Evolutionary conservation across 1,140 invertebrate genomes (phyloP).

Genomic region (Pectinophora gossypiella): DNA sequence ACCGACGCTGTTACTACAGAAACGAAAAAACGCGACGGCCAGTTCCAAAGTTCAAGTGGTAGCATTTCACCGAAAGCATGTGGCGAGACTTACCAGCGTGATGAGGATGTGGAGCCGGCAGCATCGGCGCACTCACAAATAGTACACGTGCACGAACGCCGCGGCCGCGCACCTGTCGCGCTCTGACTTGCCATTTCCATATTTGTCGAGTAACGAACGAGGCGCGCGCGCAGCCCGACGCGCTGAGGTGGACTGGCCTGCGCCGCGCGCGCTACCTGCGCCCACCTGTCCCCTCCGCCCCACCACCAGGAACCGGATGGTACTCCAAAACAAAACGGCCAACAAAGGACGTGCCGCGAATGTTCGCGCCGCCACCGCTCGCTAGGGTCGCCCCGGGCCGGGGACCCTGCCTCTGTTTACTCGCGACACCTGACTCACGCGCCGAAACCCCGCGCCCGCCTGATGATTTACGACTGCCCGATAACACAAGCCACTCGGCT

Average conservation of each 20-base stretch:
- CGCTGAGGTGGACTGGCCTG: slow-evolving; percentile 59
- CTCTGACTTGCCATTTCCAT: slow-evolving; percentile 65
- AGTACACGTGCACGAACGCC: slow-evolving; percentile 70
- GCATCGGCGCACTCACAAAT: slow-evolving; percentile 68
- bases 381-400: slow-evolving; percentile 45
- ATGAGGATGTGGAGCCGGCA: slow-evolving; percentile 35
- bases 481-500: slow-evolving; percentile 28
- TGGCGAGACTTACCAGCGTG: slow-evolving; percentile 45
- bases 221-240: slow-evolving; percentile 61
- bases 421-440: slow-evolving; percentile 61
- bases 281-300: slow-evolving; percentile 62
- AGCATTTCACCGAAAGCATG: slow-evolving; percentile 33
- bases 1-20: slow-evolving; percentile 39
- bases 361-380: slow-evolving; percentile 61
- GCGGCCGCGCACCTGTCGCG: slow-evolving; percentile 68
- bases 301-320: slow-evolving; percentile 69
- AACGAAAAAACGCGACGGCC: slow-evolving; percentile 34
- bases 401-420: slow-evolving; percentile 36
- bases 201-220: slow-evolving; percentile 49
- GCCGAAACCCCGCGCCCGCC: slow-evolving; percentile 29
- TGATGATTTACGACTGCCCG: slow-evolving; percentile 45
- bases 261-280: slow-evolving; percentile 60
- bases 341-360: slow-evolving; percentile 72
- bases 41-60: slow-evolving; percentile 24
- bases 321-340: slow-evolving; percentile 72